These are phyloP conservation scores for Florisuga fusca DNA, from an alignment of 2,797 vertebrate species.

Conservation along the genomic window DNA sequence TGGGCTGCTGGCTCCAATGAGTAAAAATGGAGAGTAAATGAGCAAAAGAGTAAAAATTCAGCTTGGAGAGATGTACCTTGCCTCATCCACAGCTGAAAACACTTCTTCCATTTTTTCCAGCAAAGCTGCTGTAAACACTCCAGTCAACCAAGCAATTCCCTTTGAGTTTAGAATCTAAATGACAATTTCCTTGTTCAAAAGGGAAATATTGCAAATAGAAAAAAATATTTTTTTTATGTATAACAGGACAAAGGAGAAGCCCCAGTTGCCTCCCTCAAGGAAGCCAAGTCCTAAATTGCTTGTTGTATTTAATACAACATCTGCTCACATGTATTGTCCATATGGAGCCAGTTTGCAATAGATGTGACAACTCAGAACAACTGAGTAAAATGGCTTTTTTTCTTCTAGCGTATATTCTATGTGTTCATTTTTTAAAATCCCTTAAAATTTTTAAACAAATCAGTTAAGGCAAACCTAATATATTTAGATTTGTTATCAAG, in stretches of 20 bases:
- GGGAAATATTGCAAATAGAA: background rate
- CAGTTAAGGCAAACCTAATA: background rate
- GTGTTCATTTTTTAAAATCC: background rate
- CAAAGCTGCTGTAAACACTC: background rate
- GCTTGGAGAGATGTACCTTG: background rate
- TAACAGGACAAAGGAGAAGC: background rate
- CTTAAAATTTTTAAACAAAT: background rate
- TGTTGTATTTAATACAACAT: background rate
- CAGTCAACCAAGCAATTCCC: background rate
- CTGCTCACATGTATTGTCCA: background rate
- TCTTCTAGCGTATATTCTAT: background rate
- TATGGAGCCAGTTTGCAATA: background rate
- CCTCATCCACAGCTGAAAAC: background rate
- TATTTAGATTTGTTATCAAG: background rate
- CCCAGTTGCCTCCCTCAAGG: background rate
- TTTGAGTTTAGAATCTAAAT: background rate
- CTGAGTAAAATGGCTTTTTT: background rate
- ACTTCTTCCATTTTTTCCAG: background rate
- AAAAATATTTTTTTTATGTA: accelerated
- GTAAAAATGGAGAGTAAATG: background rate
- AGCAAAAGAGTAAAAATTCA: background rate
- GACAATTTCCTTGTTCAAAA: background rate
- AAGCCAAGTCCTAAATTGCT: background rate
- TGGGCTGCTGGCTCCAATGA: background rate
- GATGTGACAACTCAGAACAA: background rate